Base-by-base conservation (phyloP, 2,797 vertebrate genomes). In the Falco columbarius region DNA sequence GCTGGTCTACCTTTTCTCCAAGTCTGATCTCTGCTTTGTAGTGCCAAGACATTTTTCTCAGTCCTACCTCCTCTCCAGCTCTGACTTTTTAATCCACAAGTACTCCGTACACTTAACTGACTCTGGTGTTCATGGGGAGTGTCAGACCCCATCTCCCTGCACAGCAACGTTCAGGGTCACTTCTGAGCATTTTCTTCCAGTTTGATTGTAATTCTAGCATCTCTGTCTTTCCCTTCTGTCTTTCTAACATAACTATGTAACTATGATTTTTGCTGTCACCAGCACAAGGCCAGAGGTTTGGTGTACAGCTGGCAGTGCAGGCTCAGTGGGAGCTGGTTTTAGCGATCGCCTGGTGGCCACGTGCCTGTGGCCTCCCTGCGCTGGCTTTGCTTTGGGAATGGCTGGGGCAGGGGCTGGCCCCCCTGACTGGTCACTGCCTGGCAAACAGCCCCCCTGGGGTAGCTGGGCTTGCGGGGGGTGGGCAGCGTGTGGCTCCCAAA, bases 261-360 rank as follows among this genome's bases (percentile, higher is more conserved):
- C 18, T 21, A 46, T 0, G 2, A 0, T 11, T 66, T 52, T 34
- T 56, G 30, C 22, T 17, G 13, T 6, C 4, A 7, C 30, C 4
- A 65, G n/a, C 51, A 58, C 8, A 26, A 30, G 34, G 29, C 36
- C n/a, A 58, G 36, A 65, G n/a, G 26, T 3, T 44, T 24, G 52
- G 10, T 23, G 80, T 23, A 22, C 36, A 70, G 16, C 14, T 10
- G 40, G 16, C 13, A 58, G 10, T 0, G 0, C 14, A 3, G 22
- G 15, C 3, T 59, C 1, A 3, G 17, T 6, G 9, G 20, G 38
- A 74, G 29, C 4, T 71, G 47, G 27, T 66, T 72, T 86, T 1
- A 66, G 46, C 26, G 30, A 12, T 0, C 5, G 5, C 19, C 30
- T 38, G 30, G 42, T 56, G 77, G 51, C 26, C 77, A 42, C 3